A percentile compares a stretch with the other conserved stretches of the same genome.
Evolutionary conservation across 2,797 vertebrate species (phyloP).

Genomic region (Orestias chungarensis): DNA sequence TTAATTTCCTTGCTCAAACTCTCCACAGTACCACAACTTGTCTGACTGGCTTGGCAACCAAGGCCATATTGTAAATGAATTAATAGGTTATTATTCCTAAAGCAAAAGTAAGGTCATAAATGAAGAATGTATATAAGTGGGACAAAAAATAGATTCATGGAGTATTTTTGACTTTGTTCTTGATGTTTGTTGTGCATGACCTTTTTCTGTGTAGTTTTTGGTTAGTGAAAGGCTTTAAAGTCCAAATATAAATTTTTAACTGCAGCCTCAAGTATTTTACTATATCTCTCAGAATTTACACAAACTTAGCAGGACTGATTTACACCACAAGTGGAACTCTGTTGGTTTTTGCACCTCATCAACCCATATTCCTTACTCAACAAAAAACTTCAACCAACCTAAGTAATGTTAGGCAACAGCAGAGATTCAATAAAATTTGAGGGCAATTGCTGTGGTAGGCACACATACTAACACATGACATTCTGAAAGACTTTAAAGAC

Average conservation of each 20-base stretch:
- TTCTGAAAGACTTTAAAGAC: conserved; percentile 55
- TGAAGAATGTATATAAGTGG: background rate
- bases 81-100: too few species aligned
- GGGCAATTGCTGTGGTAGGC: conserved; percentile 58
- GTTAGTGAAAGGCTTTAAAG: background rate
- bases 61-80: conserved; percentile 66
- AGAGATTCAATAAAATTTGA: conserved; percentile 55
- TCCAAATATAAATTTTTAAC: conserved; percentile 18
- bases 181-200: background rate
- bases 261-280: conserved; percentile 19
- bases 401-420: conserved; percentile 55
- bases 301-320: conserved; percentile 36
- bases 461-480: conserved; percentile 56
- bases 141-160: conserved; percentile 4
- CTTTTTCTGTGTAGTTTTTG: conserved; percentile 14
- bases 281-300: conserved; percentile 35
- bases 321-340: conserved; percentile 39
- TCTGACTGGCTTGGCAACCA: conserved; percentile 53
- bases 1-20: conserved; percentile 60
- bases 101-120: background rate
- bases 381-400: conserved; percentile 53
- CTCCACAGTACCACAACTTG: conserved; percentile 52
- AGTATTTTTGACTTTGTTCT: conserved; percentile 5
- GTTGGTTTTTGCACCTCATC: conserved; percentile 63
- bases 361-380: conserved; percentile 55